Evolutionary conservation across 2,113 vertebrate genomes (phyloP).

Genomic region (Nycticebus coucang): DNA sequence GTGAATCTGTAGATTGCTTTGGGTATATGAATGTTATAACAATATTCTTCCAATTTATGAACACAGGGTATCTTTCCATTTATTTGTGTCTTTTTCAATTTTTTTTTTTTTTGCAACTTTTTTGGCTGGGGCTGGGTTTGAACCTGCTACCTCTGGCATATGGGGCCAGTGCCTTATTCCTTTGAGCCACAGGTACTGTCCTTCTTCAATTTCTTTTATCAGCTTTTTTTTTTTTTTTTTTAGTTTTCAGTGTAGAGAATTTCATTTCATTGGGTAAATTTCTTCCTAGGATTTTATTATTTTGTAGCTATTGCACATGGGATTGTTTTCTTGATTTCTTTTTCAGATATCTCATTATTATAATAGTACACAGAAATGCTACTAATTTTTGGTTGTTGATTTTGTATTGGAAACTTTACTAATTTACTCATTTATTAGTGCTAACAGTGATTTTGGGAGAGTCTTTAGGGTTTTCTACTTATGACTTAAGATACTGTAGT

Average conservation of each 20-base stretch:
- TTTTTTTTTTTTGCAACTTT: not conserved
- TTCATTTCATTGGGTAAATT: not conserved
- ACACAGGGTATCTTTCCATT: not conserved
- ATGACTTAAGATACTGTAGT: not conserved
- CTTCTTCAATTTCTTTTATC: not conserved
- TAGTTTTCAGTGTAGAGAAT: not conserved
- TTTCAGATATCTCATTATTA: not conserved
- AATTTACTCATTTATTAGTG: not conserved
- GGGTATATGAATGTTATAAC: not conserved
- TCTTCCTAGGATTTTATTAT: not conserved
- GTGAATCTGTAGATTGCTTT: not conserved
- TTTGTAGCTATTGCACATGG: too few species aligned
- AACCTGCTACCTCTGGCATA: too few species aligned
- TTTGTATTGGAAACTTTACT: not conserved
- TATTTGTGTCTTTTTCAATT: not conserved
- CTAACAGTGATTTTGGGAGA: not conserved
- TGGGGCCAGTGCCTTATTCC: too few species aligned
- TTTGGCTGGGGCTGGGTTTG: too few species aligned
- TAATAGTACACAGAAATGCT: not conserved
- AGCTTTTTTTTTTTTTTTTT: not conserved
- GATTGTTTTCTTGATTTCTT: not conserved
- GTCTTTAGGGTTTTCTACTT: not conserved
- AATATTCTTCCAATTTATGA: not conserved
- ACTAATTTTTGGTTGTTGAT: not conserved
- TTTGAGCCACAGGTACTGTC: too few species aligned